phyloP scores from a whole-genome alignment of 2,113 vertebrate genomes.

The Athene cunicularia region DNA sequence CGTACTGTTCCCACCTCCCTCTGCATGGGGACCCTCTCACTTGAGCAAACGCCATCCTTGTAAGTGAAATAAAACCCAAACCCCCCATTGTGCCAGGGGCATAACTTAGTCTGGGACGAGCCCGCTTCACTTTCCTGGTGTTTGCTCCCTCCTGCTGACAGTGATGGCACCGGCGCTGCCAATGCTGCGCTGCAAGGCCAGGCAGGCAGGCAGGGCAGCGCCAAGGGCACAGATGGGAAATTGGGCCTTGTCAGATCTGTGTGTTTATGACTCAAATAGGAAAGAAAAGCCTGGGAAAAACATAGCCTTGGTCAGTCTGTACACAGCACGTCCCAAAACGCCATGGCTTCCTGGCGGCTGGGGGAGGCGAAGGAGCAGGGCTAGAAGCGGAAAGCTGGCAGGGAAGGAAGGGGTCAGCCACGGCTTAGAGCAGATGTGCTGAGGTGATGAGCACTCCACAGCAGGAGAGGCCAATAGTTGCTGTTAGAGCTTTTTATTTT shows the following conservation, averaged over 20 bases:
- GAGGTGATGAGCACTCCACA: neutral
- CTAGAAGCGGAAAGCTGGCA: neutral
- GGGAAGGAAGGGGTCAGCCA: neutral
- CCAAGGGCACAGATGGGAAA: neutral
- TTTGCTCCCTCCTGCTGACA: neutral
- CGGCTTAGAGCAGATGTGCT: neutral
- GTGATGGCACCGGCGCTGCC: neutral
- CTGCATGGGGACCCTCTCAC: neutral
- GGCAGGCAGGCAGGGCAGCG: neutral
- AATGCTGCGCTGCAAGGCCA: neutral
- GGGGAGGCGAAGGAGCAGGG: neutral
- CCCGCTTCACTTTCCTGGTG: neutral
- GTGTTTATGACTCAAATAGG: neutral
- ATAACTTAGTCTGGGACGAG: neutral
- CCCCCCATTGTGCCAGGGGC: accelerated
- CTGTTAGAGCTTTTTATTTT: neutral
- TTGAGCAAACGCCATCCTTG: neutral
- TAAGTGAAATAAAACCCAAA: neutral
- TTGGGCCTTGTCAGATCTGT: neutral
- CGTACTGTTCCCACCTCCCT: neutral
- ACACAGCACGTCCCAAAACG: accelerated
- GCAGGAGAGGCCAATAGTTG: neutral
- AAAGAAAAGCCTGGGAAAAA: neutral
- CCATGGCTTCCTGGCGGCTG: neutral
- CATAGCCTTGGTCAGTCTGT: neutral